Evolutionary conservation across 1,140 invertebrate species (phyloP).

Genomic region (Calosoma granatense): DNA sequence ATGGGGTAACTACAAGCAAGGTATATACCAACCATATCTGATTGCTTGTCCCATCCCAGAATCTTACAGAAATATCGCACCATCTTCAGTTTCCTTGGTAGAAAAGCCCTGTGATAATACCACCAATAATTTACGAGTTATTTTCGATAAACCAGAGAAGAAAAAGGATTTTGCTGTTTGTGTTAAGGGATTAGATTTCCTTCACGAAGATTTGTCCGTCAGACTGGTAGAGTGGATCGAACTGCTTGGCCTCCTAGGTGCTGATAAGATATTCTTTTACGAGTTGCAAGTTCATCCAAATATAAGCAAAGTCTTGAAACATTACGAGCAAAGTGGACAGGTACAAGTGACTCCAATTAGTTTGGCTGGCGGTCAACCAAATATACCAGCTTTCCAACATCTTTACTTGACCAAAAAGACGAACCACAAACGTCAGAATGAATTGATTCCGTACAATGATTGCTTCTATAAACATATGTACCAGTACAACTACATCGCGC

Average conservation of each 20-base stretch:
- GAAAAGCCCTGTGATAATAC: constrained; percentile 75
- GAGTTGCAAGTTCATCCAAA: constrained; percentile 85
- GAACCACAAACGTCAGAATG: constrained; percentile 87
- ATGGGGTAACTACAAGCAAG: constrained; percentile 90
- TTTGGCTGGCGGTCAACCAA: constrained; percentile 83
- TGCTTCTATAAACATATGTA: constrained; percentile 91
- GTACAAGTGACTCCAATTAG: constrained; percentile 80
- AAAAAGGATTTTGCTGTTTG: constrained; percentile 86
- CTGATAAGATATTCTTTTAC: constrained; percentile 89
- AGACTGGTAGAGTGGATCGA: constrained; percentile 93
- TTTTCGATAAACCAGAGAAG: constrained; percentile 60
- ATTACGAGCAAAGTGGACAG: constrained; percentile 65
- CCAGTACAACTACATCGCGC: constrained; percentile 77
- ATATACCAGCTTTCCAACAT: constrained; percentile 77
- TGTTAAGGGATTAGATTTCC: constrained; percentile 86
- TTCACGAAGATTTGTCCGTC: constrained; percentile 83
- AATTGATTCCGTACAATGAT: constrained; percentile 94
- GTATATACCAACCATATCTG: constrained; percentile 83
- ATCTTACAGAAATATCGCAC: constrained; percentile 57
- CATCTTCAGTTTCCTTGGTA: constrained; percentile 73
- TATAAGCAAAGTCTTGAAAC: constrained; percentile 74
- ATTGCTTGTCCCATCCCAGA: constrained; percentile 79
- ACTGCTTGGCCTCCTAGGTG: constrained; percentile 72
- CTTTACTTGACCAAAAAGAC: constrained; percentile 81
- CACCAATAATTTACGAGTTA: constrained; percentile 78